A percentile compares a stretch with the other conserved stretches of the same genome.
Conservation (phyloP, 1,140 invertebrate genomes). For the Helicoverpa zea region DNA sequence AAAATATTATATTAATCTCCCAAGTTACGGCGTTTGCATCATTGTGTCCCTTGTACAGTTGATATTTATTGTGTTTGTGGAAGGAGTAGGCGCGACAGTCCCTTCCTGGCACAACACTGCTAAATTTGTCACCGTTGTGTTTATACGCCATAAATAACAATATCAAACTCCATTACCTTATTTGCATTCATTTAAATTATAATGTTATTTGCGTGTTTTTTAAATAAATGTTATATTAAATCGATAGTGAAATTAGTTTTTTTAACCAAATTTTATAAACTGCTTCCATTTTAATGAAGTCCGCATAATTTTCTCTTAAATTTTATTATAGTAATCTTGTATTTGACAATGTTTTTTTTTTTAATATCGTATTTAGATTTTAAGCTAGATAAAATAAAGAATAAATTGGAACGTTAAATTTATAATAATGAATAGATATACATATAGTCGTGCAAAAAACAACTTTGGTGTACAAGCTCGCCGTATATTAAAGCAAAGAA, state of each 20-base stretch:
- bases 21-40: slow-evolving; percentile 68
- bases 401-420: slow-evolving; percentile 31
- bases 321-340: slow-evolving; percentile 11
- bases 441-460: slow-evolving; percentile 60
- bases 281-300: slow-evolving; percentile 40
- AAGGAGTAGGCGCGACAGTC: slow-evolving; percentile 65
- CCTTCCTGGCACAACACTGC: slow-evolving; percentile 54
- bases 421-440: slow-evolving; percentile 62
- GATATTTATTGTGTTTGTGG: slow-evolving; percentile 70
- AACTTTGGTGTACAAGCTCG: slow-evolving; percentile 48
- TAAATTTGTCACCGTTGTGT: slow-evolving; percentile 59
- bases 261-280: slow-evolving; percentile 33
- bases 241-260: slow-evolving; percentile 42
- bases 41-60: slow-evolving; percentile 69
- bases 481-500: slow-evolving; percentile 72
- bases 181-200: slow-evolving; percentile 43
- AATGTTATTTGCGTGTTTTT: slow-evolving; percentile 35
- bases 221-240: slow-evolving; percentile 42
- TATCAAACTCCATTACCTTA: slow-evolving; percentile 51
- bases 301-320: slow-evolving; percentile 39
- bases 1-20: slow-evolving; percentile 82
- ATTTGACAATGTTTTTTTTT: background rate
- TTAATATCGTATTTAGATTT: slow-evolving; percentile 14
- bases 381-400: slow-evolving; percentile 12
- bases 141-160: slow-evolving; percentile 59